Base-by-base conservation (phyloP, 2,888 invertebrate species). In the Macaria notata region DNA sequence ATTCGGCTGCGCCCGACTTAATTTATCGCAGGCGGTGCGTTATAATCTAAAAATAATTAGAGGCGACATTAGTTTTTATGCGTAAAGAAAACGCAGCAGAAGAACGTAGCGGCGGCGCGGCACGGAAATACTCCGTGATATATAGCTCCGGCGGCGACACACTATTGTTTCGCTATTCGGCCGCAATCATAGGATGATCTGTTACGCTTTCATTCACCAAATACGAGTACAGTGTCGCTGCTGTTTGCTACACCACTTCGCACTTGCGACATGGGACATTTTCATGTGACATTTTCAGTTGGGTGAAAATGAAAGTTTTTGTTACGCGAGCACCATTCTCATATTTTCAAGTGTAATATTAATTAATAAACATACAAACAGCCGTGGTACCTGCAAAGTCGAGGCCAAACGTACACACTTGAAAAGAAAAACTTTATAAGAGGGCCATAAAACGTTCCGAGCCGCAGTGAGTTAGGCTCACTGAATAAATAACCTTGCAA, bases 11-110 rank as follows among this genome's bases (percentile, higher is more conserved):
- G 83, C 81, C 79, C 80, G 83, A 80, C 86, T 83, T 87, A 88
- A 89, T 86, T 88, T 91, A 91, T 85, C 79, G 85, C 88, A 79
- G 84, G 82, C 89, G 88, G 87, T 86, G 82, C 86, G 89, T 86
- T 89, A 83, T 88, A 88, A 90, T 90, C 90, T 89, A 91, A 89
- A 91, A 91, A 91, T 91, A 91, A 91, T 91, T 90, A 91, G 88
- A 86, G 79, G 80, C 80, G 88, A 88, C 89, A 89, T 89, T 89
- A 86, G 90, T 91, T 90, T 90, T 91, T 89, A 88, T 84, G 84
- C 85, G 84, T 90, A 89, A 90, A 91, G 89, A 89, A 89, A 84
- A 85, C 79, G 80, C 78, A 79, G 78, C 73, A 79, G 80, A 83
- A 78, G 78, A 75, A 41, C 41, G 73, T 74, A 75, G 75, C 79